Evolutionary conservation across 2,888 invertebrate genomes (phyloP).

Genomic region (Lagria hirta): DNA sequence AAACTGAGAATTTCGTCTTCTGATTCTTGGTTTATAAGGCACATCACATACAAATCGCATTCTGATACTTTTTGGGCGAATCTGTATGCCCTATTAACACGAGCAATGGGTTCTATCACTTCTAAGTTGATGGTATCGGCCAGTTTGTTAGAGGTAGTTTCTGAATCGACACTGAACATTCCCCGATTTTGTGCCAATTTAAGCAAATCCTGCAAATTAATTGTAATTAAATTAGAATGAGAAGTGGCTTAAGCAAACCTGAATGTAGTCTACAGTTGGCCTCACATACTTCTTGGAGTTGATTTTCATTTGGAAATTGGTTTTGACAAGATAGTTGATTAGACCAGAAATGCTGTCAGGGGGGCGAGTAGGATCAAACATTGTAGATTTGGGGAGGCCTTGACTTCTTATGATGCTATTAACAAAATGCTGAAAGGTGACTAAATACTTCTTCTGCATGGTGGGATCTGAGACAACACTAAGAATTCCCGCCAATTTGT

Average conservation of each 20-base stretch:
- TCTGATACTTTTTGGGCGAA: conserved; percentile 69
- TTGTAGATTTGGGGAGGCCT: conserved; percentile 70
- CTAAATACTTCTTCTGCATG: conserved; percentile 64
- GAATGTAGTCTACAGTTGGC: conserved; percentile 71
- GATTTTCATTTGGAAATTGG: conserved; percentile 70
- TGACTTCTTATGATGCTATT: conserved; percentile 76
- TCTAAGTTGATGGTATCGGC: conserved; percentile 81
- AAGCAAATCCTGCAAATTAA: conserved; percentile 63
- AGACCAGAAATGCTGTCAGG: conserved; percentile 71
- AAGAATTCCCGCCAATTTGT: conserved; percentile 73
- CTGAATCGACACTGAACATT: conserved; percentile 62
- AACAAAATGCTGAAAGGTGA: conserved; percentile 67
- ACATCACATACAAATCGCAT: conserved; percentile 77
- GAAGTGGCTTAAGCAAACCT: no score
- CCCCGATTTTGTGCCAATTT: conserved; percentile 71
- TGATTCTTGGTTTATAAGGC: conserved; percentile 71
- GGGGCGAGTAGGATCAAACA: conserved; percentile 69
- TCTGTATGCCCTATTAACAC: conserved; percentile 78
- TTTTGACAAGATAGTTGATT: conserved; percentile 67
- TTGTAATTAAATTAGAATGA: no score
- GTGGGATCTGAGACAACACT: conserved; percentile 74
- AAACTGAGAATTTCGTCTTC: conserved; percentile 58
- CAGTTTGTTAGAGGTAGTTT: conserved; percentile 71
- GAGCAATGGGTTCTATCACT: conserved; percentile 78
- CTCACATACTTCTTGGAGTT: conserved; percentile 74